Base-by-base conservation (phyloP, 2,113 vertebrate species). In the Myiopsitta monachus region DNA sequence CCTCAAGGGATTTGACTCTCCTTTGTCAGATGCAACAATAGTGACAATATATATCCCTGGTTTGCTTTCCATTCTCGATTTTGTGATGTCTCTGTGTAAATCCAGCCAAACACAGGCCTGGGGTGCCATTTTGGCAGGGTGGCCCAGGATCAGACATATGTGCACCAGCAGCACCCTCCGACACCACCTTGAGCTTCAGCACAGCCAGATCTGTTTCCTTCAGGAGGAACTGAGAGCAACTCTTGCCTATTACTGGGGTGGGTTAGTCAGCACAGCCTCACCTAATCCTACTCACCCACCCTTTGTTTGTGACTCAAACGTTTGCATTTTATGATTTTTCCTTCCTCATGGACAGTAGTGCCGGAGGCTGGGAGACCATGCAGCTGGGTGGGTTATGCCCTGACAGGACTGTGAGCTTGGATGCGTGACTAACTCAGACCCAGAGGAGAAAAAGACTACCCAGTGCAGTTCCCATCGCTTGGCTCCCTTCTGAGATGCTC, bases 261-360 rank as follows among this genome's bases (percentile, higher is more conserved):
- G 92, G 86, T 96, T 96, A 96, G 95, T 96, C 96, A 96, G 81
- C 94, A 77, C 18, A 87, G 87, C 91, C 96, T 91, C 54, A 0
- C 96, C 94, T 93, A 92, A 79, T 84, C 83, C 83, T 84, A 59
- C 80, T 89, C 95, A 92, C 89, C 67, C 81, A 95, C 80, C 61
- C 31, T 91, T 79, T 68, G 52, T 92, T 84, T 94, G 83, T 96
- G 96, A 97, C 81, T 96, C 95, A 97, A 95, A 94, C n/a, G 41
- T 89, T 91, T 83, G 77, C 24, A 33, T 44, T 94, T 90, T 46
- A 44, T 87, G 81, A 19, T 83, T 91, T 94, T 88, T 87, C 54
- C 80, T 94, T 84, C 38, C 70, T 79, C 38, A 28, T 16, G 30
- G 52, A 68, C 1, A 4, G 73, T 72, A 62, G 52, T 7, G 41